Evolutionary conservation across 2,113 vertebrate genomes (phyloP).

Genomic region (Megatriorchis doriae): DNA sequence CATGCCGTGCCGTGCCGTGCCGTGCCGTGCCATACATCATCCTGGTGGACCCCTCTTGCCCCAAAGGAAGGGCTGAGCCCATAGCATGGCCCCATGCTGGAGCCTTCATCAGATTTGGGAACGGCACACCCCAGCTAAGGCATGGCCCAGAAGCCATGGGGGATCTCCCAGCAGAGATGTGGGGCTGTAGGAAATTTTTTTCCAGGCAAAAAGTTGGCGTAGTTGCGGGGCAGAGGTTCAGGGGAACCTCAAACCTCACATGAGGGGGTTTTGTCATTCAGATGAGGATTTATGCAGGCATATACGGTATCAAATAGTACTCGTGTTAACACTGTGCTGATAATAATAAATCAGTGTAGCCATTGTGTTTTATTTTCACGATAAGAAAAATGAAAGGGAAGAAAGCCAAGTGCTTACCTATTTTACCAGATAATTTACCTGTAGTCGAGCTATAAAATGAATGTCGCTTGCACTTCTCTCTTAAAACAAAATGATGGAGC

Average conservation of each 20-base stretch:
- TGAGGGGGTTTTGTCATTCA: neutral
- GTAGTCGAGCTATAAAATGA: neutral
- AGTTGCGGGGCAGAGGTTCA: neutral
- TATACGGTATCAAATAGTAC: neutral
- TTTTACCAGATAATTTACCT: conserved; percentile 8
- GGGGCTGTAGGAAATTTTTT: neutral
- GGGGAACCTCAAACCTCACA: accelerated
- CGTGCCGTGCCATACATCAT: neutral
- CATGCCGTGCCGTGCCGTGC: neutral
- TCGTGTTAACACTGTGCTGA: neutral
- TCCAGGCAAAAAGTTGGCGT: neutral
- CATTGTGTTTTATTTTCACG: neutral
- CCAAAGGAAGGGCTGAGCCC: neutral
- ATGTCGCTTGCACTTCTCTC: neutral
- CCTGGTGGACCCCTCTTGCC: accelerated
- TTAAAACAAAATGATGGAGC: neutral
- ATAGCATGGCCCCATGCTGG: neutral
- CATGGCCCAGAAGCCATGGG: neutral
- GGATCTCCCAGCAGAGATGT: neutral
- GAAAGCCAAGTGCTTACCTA: neutral
- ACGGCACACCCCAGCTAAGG: too few species aligned
- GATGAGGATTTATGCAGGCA: neutral
- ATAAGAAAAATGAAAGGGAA: neutral
- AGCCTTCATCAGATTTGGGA: neutral
- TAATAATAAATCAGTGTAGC: neutral